phyloP scores from a whole-genome alignment of 2,888 invertebrate species.

The Mactromeris polynyma region DNA sequence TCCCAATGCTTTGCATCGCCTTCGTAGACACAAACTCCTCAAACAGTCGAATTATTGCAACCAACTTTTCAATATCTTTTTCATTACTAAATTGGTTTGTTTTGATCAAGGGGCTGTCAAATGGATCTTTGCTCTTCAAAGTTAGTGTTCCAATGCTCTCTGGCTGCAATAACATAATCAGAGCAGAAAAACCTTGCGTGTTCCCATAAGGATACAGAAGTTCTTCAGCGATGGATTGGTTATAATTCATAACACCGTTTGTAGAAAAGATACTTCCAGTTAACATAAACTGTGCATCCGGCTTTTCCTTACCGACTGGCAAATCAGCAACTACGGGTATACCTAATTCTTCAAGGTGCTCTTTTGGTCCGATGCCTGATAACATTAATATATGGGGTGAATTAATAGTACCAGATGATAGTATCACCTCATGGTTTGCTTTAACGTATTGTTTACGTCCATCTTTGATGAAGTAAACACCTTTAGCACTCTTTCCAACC shows the following conservation, averaged over 20 bases:
- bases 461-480: slow-evolving; percentile 74
- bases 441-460: slow-evolving; percentile 65
- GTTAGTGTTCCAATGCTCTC: not conserved
- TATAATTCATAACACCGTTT: not conserved
- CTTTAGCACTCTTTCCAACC: slow-evolving; percentile 74
- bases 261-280: not conserved
- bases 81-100: not conserved
- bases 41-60: not conserved
- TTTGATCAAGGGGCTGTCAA: slow-evolving; percentile 26
- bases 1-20: slow-evolving; percentile 3
- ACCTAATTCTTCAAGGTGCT: slow-evolving; percentile 82
- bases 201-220: not conserved
- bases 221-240: not conserved
- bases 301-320: slow-evolving; percentile 66
- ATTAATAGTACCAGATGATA: slow-evolving; percentile 85
- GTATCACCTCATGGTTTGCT: slow-evolving; percentile 78
- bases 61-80: slow-evolving; percentile 1
- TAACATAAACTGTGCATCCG: slow-evolving; percentile 28
- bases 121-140: slow-evolving; percentile 3
- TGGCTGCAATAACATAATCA: not conserved
- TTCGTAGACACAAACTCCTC: not conserved
- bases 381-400: slow-evolving; percentile 85
- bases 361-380: slow-evolving; percentile 85
- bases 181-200: slow-evolving; percentile 2
- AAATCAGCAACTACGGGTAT: slow-evolving; percentile 81